Base-by-base conservation (phyloP, 2,797 vertebrate species). In the Serranus cabrilla region DNA sequence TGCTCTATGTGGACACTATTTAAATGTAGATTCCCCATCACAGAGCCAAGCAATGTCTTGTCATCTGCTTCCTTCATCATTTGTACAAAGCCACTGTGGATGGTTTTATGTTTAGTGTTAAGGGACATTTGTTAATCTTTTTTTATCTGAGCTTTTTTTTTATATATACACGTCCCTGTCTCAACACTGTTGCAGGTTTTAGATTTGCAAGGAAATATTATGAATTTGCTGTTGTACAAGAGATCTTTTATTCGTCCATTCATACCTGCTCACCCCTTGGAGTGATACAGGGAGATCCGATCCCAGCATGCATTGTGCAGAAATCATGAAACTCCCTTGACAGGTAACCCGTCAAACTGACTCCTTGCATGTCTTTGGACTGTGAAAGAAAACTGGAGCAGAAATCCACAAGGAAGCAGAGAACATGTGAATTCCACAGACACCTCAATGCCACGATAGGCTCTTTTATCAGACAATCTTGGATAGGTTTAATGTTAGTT, bases 221-320 rank as follows among this genome's bases (percentile, higher is more conserved):
- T 34, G 34, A 47, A 57, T 61, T 39, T 23, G 43, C 39, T n/a
- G 10, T 25, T 60, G 7, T 21, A 21, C 23, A 43, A 43, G 11
- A 25, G 17, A 21, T 27, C 1, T 55, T 9, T 37, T 59, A 51
- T 66, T 31, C 25, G 56, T 51, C 47, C 14, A n/a, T 56, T 1
- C 23, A 43, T 56, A 39, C 8, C 21, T 51, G 14, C 16, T 58
- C 7, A 18, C 11, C 6, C 46, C 0, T 2, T 34, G 43, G 45
- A 56, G 34, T 14, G 18, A 43, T 62, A 23, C 18, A 63, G 42
- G 17, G 20, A 59, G 13, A 59, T 52, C 31, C 40, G 63, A 42
- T 78, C 51, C 34, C 62, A 72, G 52, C 25, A 67, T 70, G 60
- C 39, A 52, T 65, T 76, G 45, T 68, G 68, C 61, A 63, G 12